phyloP scores from a whole-genome alignment of 2,797 vertebrate species.

The Somateria mollissima region DNA sequence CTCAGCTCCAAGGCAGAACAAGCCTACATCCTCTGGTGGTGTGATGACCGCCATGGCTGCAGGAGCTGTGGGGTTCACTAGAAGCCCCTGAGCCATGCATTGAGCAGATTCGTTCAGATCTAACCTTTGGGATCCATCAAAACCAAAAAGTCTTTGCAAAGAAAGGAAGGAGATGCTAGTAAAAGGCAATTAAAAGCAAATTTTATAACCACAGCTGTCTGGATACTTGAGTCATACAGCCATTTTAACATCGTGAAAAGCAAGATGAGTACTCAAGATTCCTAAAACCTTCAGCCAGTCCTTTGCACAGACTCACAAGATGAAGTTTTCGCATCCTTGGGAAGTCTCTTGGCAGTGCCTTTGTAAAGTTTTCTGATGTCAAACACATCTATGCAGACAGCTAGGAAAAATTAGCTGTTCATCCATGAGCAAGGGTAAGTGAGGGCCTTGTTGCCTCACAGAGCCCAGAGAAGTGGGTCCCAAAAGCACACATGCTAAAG shows the following conservation, averaged over 20 bases:
- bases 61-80: neutral
- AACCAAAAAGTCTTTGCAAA: neutral
- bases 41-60: accelerated
- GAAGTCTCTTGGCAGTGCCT: neutral
- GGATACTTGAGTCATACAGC: accelerated
- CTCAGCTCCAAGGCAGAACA: neutral
- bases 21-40: neutral
- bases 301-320: neutral
- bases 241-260: neutral
- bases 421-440: neutral
- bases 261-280: neutral
- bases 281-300: neutral
- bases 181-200: neutral
- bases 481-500: accelerated
- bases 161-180: neutral
- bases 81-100: accelerated
- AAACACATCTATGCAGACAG: neutral
- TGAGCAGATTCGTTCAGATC: neutral
- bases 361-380: neutral
- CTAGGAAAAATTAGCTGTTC: neutral
- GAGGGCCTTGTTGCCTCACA: neutral
- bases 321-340: neutral
- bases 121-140: neutral
- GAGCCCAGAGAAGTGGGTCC: neutral
- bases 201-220: neutral